Evolutionary conservation across 2,113 vertebrate species (phyloP), one percentile per base, ranked within the genome.

Genomic region (Anoplopoma fimbria): DNA sequence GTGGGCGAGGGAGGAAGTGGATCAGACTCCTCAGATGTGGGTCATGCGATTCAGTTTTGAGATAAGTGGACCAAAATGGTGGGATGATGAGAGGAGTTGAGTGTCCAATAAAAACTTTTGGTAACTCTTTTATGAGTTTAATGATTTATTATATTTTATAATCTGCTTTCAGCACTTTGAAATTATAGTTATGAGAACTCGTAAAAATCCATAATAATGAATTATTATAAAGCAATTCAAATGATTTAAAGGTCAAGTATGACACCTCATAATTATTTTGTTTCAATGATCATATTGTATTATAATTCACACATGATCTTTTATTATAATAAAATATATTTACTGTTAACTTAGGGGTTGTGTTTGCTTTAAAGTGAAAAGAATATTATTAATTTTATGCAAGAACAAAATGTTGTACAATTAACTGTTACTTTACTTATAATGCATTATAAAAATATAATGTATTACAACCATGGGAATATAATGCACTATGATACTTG

Each of bases 11-110:
- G 91, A 55, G 87, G 25, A 87, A 89, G 89, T 89, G 85, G 83
- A 62, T 88, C 82, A 93, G 84, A 84, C 87, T 42, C 21, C 23
- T 77, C 89, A 91, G 84, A 91, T 90, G 87, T 88, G 84, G 77
- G 69, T 83, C 75, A 73, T 75, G 82, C 85, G 79, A 89, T 77
- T 86, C 61, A 88, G 72, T 88, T 27, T 19, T n/a, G 63, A 75
- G 57, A 73, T 69, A 81, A 71, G 67, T 21, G 67, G 75, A 80
- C 49, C 60, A 65, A 47, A 73, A 27, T 61, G 55, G 53, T 67
- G 36, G 47, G 45, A 77, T 13, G 79, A 82, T 71, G 57, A 53
- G 29, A 19, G 27, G 60, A 51, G n/a, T 78, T 78, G 23, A 77
- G 23, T 42, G 58, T 68, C 70, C 68, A 81, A 69, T 79, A 61